Evolutionary conservation across 2,888 invertebrate species (phyloP).

Genomic region (Aelia acuminata): DNA sequence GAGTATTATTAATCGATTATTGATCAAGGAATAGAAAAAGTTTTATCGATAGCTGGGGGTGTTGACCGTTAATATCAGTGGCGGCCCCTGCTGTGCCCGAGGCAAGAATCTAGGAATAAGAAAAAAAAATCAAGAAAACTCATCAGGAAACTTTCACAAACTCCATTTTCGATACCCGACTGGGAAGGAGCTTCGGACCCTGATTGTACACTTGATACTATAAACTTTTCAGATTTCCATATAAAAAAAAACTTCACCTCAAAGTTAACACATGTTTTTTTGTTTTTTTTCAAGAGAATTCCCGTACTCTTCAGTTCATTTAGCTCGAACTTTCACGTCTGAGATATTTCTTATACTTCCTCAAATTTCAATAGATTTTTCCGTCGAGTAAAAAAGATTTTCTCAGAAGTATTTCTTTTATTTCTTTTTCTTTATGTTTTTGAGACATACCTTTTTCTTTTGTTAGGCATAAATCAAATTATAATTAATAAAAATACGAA

Average conservation of each 20-base stretch:
- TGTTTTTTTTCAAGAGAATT: slow-evolving; percentile 30
- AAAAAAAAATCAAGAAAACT: slow-evolving; percentile 37
- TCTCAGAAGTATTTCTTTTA: background rate
- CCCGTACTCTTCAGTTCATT: background rate
- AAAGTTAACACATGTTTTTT: slow-evolving; percentile 41
- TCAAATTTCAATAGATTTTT: background rate
- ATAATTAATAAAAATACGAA: too few species aligned
- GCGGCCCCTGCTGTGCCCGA: background rate
- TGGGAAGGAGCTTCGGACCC: background rate
- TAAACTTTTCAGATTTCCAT: slow-evolving; percentile 49
- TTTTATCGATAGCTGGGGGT: slow-evolving; percentile 15
- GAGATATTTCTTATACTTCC: background rate
- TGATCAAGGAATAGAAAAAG: slow-evolving; percentile 22
- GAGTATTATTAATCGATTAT: background rate
- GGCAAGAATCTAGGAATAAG: slow-evolving; percentile 31
- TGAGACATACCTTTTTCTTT: too few species aligned
- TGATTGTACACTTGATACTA: slow-evolving; percentile 45
- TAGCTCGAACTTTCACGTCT: background rate
- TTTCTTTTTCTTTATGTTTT: too few species aligned
- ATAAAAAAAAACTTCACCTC: slow-evolving; percentile 36
- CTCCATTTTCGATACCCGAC: slow-evolving; percentile 35
- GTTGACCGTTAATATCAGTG: slow-evolving; percentile 26
- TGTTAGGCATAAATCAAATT: too few species aligned
- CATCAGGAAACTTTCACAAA: slow-evolving; percentile 45
- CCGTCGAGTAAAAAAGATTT: background rate